Percentiles rank a stretch among this genome's conserved stretches.
phyloP scores from a whole-genome alignment of 2,113 vertebrate genomes.

The Phaethornis superciliosus region DNA sequence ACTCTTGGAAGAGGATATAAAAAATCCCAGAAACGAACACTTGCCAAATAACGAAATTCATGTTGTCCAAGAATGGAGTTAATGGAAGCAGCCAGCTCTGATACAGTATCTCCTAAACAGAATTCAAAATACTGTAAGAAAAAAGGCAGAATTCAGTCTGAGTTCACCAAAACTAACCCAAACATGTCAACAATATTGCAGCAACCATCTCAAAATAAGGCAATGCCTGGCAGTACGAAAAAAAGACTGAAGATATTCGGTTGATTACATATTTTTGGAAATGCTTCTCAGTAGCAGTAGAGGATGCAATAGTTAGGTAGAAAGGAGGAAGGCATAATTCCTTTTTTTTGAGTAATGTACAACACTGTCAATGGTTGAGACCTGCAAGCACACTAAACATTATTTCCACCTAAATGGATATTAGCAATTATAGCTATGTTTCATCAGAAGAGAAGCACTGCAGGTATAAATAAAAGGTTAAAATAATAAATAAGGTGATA shows the following conservation, averaged over 20 bases:
- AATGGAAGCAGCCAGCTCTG: background rate
- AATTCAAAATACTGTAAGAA: background rate
- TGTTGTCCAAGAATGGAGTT: background rate
- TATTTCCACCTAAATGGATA: background rate
- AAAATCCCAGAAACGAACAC: background rate
- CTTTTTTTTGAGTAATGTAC: background rate
- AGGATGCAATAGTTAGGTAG: background rate
- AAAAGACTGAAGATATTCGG: background rate
- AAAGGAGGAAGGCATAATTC: background rate
- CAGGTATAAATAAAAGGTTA: background rate
- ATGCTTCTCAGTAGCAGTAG: background rate
- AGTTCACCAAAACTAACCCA: background rate
- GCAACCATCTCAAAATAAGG: background rate
- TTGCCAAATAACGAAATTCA: conserved; percentile 14
- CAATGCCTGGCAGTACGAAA: background rate
- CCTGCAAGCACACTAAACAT: background rate
- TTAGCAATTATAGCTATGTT: background rate
- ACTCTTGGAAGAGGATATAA: background rate
- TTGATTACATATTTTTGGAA: background rate
- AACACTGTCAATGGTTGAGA: background rate
- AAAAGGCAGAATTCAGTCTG: background rate
- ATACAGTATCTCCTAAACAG: background rate
- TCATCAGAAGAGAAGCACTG: background rate
- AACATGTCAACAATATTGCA: background rate
- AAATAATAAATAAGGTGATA: background rate